phyloP scores from a whole-genome alignment of 2,888 invertebrate genomes.

The Penaeus monodon region DNA sequence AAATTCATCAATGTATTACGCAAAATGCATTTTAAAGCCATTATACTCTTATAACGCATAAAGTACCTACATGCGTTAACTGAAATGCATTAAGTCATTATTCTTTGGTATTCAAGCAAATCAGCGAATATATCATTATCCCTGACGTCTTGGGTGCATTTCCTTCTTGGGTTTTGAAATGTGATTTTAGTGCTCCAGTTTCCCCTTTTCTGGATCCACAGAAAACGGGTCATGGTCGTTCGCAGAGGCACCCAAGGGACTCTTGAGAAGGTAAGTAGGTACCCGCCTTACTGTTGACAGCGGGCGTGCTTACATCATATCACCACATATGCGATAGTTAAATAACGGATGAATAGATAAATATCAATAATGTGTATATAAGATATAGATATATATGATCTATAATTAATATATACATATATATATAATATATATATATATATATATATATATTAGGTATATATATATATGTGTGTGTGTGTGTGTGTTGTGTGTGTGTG shows the following conservation, averaged over 20 bases:
- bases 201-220: neutral
- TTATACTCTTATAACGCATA: conserved; percentile 26
- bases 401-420: no score
- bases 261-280: conserved; percentile 1
- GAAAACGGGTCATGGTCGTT: neutral
- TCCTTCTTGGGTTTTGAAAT: neutral
- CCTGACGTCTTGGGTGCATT: conserved; percentile 32
- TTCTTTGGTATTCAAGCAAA: conserved; percentile 55
- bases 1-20: conserved; percentile 23
- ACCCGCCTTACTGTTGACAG: conserved; percentile 8
- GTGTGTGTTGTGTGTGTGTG: no score
- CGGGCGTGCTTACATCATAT: conserved; percentile 61
- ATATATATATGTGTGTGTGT: no score
- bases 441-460: no score
- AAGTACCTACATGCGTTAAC: conserved; percentile 22
- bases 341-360: no score
- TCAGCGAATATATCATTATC: conserved; percentile 19
- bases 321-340: no score
- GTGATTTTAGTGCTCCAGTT: neutral
- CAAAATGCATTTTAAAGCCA: conserved; percentile 45
- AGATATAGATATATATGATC: no score
- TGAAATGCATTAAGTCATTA: conserved; percentile 31
- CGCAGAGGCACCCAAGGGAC: neutral
- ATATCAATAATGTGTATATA: no score
- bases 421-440: no score